Evolutionary conservation across 2,888 invertebrate genomes (phyloP), one percentile per base, ranked within the genome.

Genomic region (Rotaria socialis): DNA sequence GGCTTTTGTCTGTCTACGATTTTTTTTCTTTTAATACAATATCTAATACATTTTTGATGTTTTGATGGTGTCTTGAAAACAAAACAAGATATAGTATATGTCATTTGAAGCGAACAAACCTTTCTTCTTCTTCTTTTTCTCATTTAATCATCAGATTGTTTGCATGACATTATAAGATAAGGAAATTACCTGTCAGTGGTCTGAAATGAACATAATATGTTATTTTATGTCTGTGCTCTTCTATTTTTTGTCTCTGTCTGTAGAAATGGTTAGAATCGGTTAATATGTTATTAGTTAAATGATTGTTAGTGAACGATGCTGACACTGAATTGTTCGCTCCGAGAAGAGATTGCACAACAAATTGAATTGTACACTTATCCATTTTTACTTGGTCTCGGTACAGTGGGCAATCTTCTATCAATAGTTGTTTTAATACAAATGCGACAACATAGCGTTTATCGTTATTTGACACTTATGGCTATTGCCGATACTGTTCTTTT

Each of bases 391-490:
- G 47, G 24, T 10, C 22, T 80, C 24, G 80, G 80, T 1, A 80
- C 80, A 43, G 11, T 80, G 19, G 80, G 80, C 1, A 80, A 80
- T 80, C 47, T 80, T n/a, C n/a, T 80, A 24, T 80, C 80, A 47
- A 47, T 80, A 24, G 16, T 47, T 43, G 80, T 80, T 43, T 80
- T 80, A 47, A 47, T 80, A 14, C 80, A 80, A n/a, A 80, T 80
- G 80, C 7, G 47, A 47, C 47, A 43, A n/a, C 80, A 80, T n/a
- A 80, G 80, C 47, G 80, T 80, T 47, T 80, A 80, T 47, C 43
- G 80, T 47, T 80, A 80, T 80, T 80, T 80, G 47, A 80, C 80
- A n/a, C 47, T 80, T 80, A 80, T 80, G 80, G 43, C 80, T 80
- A 80, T 80, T 14, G 80, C 80, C 24, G 80, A 80, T 80, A 80